Conservation (phyloP, 2,797 vertebrate genomes). For the Eulemur coronatus region DNA sequence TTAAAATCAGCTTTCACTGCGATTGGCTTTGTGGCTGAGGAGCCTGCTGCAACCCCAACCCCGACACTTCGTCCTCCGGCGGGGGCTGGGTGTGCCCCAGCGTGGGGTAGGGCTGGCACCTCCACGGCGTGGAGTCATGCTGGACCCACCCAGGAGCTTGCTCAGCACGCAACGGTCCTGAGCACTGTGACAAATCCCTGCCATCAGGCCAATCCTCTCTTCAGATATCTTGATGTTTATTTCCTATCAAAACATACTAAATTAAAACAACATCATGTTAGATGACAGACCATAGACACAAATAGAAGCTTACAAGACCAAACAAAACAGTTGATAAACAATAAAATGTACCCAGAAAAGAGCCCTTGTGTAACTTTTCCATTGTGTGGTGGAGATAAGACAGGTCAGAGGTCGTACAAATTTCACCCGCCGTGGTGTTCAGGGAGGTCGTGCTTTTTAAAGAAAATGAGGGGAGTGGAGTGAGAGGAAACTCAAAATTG, state of each 20-base stretch:
- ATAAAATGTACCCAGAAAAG: not conserved
- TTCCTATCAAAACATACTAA: constrained; percentile 19
- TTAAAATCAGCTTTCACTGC: not conserved
- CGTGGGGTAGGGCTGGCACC: not conserved
- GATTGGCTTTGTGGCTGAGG: not conserved
- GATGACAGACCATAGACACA: not conserved
- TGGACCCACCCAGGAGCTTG: not conserved
- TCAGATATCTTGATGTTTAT: constrained; percentile 12
- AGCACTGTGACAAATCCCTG: not conserved
- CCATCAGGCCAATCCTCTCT: not conserved
- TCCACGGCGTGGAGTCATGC: not conserved
- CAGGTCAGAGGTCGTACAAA: not conserved
- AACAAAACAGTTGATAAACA: not conserved
- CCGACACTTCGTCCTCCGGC: not conserved
- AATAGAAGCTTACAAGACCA: not conserved
- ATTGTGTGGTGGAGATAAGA: not conserved
- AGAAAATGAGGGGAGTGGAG: not conserved
- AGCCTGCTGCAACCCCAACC: not conserved
- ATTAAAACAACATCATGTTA: not conserved
- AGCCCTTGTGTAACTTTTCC: not conserved
- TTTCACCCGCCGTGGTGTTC: not conserved
- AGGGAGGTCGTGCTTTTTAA: not conserved
- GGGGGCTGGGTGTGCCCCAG: too few species aligned
- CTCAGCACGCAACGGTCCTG: not conserved
- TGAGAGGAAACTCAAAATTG: not conserved